phyloP scores from a whole-genome alignment of 2,797 vertebrate genomes.

The Pyrrhura leucotis region DNA sequence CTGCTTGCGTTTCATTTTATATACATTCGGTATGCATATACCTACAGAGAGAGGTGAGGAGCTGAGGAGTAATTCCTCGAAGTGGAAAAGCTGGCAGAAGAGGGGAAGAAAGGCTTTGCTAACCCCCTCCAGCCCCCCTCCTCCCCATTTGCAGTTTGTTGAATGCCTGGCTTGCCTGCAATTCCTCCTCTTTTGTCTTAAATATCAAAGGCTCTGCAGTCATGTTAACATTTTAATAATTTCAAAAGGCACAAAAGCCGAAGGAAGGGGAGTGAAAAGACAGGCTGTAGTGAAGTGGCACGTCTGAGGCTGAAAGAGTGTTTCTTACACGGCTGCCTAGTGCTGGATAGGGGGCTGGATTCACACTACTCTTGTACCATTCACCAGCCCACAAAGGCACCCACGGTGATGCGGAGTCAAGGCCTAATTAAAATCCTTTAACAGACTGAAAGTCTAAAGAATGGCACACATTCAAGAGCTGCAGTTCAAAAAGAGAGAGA shows the following conservation, averaged over 20 bases:
- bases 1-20: neutral
- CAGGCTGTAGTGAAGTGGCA: constrained; percentile 84
- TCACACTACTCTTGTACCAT: constrained; percentile 80
- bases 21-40: neutral
- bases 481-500: constrained; percentile 59
- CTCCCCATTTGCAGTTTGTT: constrained; percentile 84
- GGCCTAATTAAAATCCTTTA: constrained; percentile 90
- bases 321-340: constrained; percentile 78
- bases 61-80: constrained; percentile 65
- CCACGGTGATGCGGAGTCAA: constrained; percentile 80
- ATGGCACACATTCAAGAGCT: constrained; percentile 79
- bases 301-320: constrained; percentile 83
- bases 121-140: constrained; percentile 63
- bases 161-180: constrained; percentile 78
- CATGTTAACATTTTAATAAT: constrained; percentile 97
- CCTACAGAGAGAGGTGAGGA: constrained; percentile 40
- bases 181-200: constrained; percentile 96
- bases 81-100: constrained; percentile 82
- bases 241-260: constrained; percentile 88
- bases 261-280: constrained; percentile 83
- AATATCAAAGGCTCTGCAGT: constrained; percentile 95
- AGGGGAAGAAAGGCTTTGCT: constrained; percentile 85
- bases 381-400: constrained; percentile 83
- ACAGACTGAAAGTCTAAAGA: constrained; percentile 77
- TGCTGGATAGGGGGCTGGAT: constrained; percentile 75